phyloP scores from a whole-genome alignment of 2,113 vertebrate species.

The Calyptommatus sinebrachiatus region DNA sequence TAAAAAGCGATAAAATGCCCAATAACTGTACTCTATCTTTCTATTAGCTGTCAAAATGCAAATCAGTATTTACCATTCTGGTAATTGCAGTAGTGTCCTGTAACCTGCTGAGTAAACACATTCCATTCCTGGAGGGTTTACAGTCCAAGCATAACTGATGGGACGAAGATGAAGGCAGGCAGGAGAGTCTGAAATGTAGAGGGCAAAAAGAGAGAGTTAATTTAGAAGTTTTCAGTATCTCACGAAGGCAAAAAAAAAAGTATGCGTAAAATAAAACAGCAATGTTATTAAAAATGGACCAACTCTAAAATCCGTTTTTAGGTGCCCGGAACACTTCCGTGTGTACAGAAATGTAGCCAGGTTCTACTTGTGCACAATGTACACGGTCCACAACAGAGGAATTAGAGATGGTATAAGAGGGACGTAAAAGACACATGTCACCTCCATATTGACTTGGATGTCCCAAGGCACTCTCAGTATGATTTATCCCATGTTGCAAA shows the following conservation, averaged over 20 bases:
- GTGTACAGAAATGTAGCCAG: no score
- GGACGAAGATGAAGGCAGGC: not conserved
- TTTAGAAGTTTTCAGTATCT: not conserved
- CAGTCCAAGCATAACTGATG: not conserved
- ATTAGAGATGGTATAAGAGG: no score
- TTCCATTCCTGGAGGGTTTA: not conserved
- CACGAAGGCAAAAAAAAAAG: not conserved
- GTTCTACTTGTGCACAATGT: no score
- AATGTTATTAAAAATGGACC: not conserved
- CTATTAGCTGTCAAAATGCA: not conserved
- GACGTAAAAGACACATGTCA: no score
- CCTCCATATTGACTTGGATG: no score
- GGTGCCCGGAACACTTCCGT: no score
- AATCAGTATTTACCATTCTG: not conserved
- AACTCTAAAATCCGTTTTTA: not conserved
- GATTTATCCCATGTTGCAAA: no score
- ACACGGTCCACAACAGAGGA: no score
- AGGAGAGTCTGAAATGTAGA: not conserved
- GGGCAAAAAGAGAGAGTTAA: not conserved
- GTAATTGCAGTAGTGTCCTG: not conserved
- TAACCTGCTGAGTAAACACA: conserved; percentile 1
- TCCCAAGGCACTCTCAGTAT: no score
- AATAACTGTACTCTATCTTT: not conserved
- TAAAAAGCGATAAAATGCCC: not conserved
- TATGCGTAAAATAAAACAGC: not conserved